A percentile compares a stretch with the other conserved stretches of the same genome.
Conservation (phyloP, 2,888 invertebrate genomes). For the Plebejus argus region DNA sequence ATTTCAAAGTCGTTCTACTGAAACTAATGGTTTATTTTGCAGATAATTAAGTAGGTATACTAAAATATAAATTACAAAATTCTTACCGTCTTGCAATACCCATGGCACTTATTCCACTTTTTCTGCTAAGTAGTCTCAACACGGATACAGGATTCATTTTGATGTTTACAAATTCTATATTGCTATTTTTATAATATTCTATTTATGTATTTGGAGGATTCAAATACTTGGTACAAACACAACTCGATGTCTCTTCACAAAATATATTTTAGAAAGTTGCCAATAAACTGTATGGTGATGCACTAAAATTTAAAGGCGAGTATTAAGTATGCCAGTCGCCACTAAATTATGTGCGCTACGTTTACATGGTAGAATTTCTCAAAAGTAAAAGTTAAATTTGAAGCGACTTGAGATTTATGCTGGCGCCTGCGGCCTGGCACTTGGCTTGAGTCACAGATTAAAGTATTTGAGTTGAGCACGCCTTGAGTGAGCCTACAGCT, state of each 20-base stretch:
- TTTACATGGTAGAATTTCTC: constrained; percentile 13
- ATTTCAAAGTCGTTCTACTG: constrained; percentile 3
- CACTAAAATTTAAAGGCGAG: constrained; percentile 5
- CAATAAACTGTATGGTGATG: not conserved
- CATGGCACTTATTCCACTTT: constrained; percentile 17
- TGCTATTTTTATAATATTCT: not conserved
- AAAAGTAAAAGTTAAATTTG: constrained; percentile 18
- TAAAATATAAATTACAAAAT: not conserved
- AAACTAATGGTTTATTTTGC: not conserved
- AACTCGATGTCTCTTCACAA: not conserved
- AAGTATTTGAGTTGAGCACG: too few species aligned
- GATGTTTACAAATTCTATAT: constrained; percentile 7
- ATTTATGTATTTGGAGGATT: not conserved
- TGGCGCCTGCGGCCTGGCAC: not conserved
- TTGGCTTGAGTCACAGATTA: too few species aligned
- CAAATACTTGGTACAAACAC: not conserved
- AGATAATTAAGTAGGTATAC: not conserved
- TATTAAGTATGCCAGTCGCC: not conserved
- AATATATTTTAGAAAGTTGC: constrained; percentile 10
- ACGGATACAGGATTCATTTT: constrained; percentile 29
- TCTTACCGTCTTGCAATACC: constrained; percentile 12
- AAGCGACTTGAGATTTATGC: not conserved
- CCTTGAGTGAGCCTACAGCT: too few species aligned
- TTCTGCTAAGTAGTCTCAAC: constrained; percentile 43
- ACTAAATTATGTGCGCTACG: not conserved